Conservation (phyloP, 1,140 invertebrate species). For the Apis florea region DNA sequence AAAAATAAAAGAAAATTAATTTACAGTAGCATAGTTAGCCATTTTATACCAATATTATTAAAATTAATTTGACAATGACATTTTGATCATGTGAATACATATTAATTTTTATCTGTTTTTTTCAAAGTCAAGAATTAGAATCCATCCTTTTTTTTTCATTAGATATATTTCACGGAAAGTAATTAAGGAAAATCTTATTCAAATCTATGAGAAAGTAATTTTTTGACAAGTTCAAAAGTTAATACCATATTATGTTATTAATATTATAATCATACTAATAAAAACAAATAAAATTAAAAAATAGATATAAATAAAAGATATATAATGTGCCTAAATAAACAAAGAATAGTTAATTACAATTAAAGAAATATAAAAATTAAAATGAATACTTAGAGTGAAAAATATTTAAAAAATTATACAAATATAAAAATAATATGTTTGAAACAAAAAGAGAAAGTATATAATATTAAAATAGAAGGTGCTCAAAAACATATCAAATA, state of each 20-base stretch:
- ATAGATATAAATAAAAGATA: neutral
- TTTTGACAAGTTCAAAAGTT: too few species aligned
- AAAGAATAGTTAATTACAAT: neutral
- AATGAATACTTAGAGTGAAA: neutral
- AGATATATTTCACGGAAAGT: too few species aligned
- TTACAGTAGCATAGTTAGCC: too few species aligned
- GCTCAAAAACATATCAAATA: neutral
- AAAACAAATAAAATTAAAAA: neutral
- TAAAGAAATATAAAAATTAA: neutral
- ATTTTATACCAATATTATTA: too few species aligned
- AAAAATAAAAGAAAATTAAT: too few species aligned
- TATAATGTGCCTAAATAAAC: neutral
- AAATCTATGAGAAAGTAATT: too few species aligned
- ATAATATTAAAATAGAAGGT: neutral
- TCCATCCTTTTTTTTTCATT: too few species aligned
- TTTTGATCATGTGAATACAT: too few species aligned
- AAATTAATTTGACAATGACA: too few species aligned
- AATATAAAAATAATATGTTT: conserved; percentile 1
- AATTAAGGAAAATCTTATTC: too few species aligned
- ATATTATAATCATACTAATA: neutral
- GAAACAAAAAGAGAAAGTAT: neutral
- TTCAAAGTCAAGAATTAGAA: too few species aligned
- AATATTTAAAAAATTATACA: conserved; percentile 10
- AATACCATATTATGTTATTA: neutral
- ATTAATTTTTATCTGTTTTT: too few species aligned